These are phyloP conservation scores for Drosophila subsilvestris DNA, from an alignment of 2,888 invertebrate genomes.

Conservation along the genomic window DNA sequence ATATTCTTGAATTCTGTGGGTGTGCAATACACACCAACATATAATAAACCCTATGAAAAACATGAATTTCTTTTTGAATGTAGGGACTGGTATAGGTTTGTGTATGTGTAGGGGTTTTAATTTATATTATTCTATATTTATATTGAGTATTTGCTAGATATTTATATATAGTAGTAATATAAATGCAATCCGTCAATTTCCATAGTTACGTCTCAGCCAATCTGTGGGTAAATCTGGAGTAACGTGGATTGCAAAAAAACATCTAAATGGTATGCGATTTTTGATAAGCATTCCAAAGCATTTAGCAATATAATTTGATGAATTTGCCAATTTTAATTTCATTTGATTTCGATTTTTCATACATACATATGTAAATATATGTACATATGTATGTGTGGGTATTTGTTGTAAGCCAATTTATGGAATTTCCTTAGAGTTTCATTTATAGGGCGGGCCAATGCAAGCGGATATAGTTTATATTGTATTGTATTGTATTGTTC, in stretches of 20 bases:
- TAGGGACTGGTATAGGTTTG: background rate
- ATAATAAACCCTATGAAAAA: background rate
- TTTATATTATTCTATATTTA: background rate
- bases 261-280: slow-evolving; percentile 10
- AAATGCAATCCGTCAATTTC: slow-evolving; percentile 25
- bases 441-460: slow-evolving; percentile 27
- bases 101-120: background rate
- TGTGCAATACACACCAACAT: background rate
- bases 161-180: background rate
- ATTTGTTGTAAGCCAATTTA: slow-evolving; percentile 34
- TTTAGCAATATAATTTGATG: slow-evolving; percentile 33
- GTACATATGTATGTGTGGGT: no score
- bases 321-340: slow-evolving; percentile 38
- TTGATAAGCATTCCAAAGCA: slow-evolving; percentile 44
- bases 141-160: background rate
- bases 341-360: slow-evolving; percentile 15
- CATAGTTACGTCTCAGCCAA: slow-evolving; percentile 9
- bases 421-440: slow-evolving; percentile 18
- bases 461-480: slow-evolving; percentile 29
- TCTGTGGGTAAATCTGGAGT: slow-evolving; percentile 9
- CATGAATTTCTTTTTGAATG: slow-evolving; percentile 43
- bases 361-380: background rate
- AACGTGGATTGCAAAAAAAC: slow-evolving; percentile 1
- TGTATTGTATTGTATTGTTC: slow-evolving; percentile 1
- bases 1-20: background rate